Evolutionary conservation across 2,113 vertebrate genomes (phyloP).

Genomic region (Capra hircus): DNA sequence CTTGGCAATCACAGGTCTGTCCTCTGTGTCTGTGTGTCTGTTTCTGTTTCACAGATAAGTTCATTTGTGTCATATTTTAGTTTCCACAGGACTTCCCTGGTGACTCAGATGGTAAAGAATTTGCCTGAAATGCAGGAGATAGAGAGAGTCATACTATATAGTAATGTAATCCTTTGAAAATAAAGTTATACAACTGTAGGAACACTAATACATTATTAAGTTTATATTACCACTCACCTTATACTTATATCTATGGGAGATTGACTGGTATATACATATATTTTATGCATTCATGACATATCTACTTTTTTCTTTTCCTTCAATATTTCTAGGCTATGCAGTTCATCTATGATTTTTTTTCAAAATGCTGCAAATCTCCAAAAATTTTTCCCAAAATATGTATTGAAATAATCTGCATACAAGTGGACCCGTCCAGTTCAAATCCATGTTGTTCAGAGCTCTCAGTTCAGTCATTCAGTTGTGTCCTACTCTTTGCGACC

Average conservation of each 20-base stretch:
- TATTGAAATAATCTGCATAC: background rate
- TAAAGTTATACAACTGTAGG: background rate
- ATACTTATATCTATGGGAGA: background rate
- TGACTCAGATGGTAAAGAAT: background rate
- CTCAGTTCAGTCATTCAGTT: background rate
- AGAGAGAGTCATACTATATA: background rate
- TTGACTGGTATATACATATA: background rate
- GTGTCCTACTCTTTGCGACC: rapidly evolving
- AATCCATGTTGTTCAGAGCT: background rate
- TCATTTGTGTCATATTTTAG: background rate
- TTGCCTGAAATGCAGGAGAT: background rate
- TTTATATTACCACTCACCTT: background rate
- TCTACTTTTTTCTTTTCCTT: background rate
- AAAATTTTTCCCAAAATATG: background rate
- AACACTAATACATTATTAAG: background rate
- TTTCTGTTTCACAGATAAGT: background rate
- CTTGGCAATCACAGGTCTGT: background rate
- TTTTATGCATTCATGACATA: background rate
- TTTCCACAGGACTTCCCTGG: background rate
- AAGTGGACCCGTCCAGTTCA: background rate
- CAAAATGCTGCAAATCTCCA: background rate
- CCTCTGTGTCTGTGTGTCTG: background rate
- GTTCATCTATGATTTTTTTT: background rate
- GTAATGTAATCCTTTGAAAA: background rate
- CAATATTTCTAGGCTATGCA: background rate